Evolutionary conservation across 1,140 invertebrate genomes (phyloP).

Genomic region (Homalodisca vitripennis): DNA sequence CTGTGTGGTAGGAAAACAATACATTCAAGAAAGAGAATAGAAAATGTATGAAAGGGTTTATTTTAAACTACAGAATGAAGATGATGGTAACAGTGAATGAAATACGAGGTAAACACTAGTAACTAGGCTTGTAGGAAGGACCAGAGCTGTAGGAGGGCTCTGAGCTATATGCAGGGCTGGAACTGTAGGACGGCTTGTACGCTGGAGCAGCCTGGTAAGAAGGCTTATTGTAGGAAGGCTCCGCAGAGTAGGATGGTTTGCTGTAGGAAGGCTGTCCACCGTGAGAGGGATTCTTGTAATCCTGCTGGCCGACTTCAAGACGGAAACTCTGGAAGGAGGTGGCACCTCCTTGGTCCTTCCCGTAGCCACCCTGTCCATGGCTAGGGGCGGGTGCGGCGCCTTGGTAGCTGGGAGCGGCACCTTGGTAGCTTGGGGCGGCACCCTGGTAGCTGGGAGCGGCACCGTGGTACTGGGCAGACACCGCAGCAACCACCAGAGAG

Average conservation of each 20-base stretch:
- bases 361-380: not conserved
- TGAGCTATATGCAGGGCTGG: not conserved
- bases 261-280: not conserved
- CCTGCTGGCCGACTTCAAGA: not conserved
- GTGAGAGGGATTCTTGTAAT: constrained; percentile 7
- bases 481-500: not conserved
- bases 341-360: not conserved
- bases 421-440: not conserved
- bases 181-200: constrained; percentile 13
- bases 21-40: too few species aligned
- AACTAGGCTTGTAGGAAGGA: not conserved
- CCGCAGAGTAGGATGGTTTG: not conserved
- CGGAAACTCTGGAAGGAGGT: constrained; percentile 19
- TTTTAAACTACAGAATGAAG: not conserved
- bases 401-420: not conserved
- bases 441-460: not conserved
- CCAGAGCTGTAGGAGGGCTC: not conserved
- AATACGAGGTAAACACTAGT: not conserved
- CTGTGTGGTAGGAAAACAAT: too few species aligned
- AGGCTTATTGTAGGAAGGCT: constrained; percentile 4
- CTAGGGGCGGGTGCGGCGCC: not conserved
- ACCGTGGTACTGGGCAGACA: constrained; percentile 9
- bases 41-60: not conserved
- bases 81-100: not conserved
- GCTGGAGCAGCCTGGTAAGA: not conserved